Conservation (phyloP, 2,113 vertebrate species). For the Nycticebus coucang region DNA sequence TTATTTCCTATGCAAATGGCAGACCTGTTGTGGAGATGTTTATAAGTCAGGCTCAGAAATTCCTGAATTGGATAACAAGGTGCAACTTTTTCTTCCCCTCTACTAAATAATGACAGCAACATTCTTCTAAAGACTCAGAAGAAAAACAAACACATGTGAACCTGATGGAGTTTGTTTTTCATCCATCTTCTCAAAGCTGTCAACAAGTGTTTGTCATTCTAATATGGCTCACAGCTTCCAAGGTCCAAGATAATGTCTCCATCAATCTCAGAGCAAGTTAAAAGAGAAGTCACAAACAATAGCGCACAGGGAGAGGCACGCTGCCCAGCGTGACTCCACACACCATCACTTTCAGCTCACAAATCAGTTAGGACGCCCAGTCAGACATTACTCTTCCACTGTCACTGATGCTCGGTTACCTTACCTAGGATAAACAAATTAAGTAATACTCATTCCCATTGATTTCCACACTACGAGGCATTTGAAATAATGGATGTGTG, state of each 20-base stretch:
- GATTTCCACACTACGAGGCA: not conserved
- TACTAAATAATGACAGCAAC: not conserved
- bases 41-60: conserved; percentile 6
- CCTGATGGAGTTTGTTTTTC: conserved; percentile 69
- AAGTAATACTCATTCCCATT: conserved; percentile 53
- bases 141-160: conserved; percentile 80
- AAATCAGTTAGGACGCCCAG: conserved; percentile 84
- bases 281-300: conserved; percentile 76
- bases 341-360: conserved; percentile 79
- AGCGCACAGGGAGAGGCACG: conserved; percentile 70
- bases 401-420: conserved; percentile 52
- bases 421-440: conserved; percentile 73
- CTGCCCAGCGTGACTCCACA: conserved; percentile 80
- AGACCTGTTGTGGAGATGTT: not conserved
- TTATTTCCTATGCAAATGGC: not conserved
- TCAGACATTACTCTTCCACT: conserved; percentile 73
- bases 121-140: conserved; percentile 8
- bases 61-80: not conserved
- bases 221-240: conserved; percentile 74
- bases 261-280: conserved; percentile 84
- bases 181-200: conserved; percentile 82
- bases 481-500: conserved; percentile 8
- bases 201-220: conserved; percentile 83
- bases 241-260: conserved; percentile 67
- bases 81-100: not conserved